These are phyloP conservation scores for Trachelus tabidus DNA, from an alignment of 2,888 invertebrate species.

Conservation along the genomic window DNA sequence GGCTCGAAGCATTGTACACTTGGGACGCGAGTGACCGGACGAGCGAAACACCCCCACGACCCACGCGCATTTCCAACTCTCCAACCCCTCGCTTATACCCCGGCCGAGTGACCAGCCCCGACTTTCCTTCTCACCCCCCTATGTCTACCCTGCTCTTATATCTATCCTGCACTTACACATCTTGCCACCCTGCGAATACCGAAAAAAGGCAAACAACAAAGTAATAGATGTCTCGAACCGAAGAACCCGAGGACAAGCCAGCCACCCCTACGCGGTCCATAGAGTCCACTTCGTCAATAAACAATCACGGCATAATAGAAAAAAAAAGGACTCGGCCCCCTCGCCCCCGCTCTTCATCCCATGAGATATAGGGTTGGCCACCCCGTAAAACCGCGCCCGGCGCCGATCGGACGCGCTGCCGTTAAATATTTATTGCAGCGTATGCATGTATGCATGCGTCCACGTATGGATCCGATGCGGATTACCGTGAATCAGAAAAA, in stretches of 20 bases:
- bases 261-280: constrained; percentile 34
- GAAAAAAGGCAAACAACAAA: constrained; percentile 55
- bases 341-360: constrained; percentile 15
- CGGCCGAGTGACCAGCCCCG: constrained; percentile 7
- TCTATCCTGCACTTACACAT: not conserved
- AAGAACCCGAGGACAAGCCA: constrained; percentile 3
- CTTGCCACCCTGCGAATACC: constrained; percentile 17
- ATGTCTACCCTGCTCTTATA: constrained; percentile 16
- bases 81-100: constrained; percentile 16
- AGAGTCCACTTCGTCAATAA: constrained; percentile 65
- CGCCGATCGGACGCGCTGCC: constrained; percentile 24
- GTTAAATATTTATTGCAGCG: constrained; percentile 62
- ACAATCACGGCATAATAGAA: constrained; percentile 64
- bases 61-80: constrained; percentile 26
- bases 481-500: constrained; percentile 52
- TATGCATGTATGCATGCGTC: constrained; percentile 36
- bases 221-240: constrained; percentile 61
- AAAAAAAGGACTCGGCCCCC: constrained; percentile 35
- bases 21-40: constrained; percentile 62
- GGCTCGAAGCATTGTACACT: constrained; percentile 63
- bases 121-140: constrained; percentile 21
- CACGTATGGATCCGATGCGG: constrained; percentile 30
- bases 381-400: constrained; percentile 7
- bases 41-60: constrained; percentile 18
- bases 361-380: not conserved